Percentiles rank a stretch among this genome's conserved stretches.
phyloP scores from a whole-genome alignment of 1,140 invertebrate genomes.

The Drosophila funebris region DNA sequence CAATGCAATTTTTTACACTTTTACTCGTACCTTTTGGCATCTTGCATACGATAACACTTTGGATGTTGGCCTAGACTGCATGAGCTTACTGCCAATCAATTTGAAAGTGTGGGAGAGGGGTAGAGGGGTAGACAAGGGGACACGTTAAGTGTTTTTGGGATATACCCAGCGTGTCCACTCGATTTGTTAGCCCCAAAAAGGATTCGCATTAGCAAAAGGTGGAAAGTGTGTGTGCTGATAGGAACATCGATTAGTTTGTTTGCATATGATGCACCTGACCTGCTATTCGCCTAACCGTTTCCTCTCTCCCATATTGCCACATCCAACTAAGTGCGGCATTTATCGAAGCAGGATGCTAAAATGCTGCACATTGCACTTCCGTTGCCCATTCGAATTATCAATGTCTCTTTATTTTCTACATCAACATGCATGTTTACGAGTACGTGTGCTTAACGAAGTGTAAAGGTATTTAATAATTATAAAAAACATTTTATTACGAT shows the following conservation, averaged over 20 bases:
- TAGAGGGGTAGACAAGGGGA: no score
- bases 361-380: constrained; percentile 10
- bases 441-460: not conserved
- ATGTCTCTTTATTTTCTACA: not conserved
- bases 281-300: no score
- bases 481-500: not conserved
- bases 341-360: constrained; percentile 21
- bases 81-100: constrained; percentile 40
- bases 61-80: constrained; percentile 15
- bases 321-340: not conserved
- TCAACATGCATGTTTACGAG: no score
- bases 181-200: constrained; percentile 10
- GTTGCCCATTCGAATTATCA: not conserved
- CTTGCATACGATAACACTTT: constrained; percentile 65
- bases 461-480: not conserved
- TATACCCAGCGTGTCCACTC: not conserved
- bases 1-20: constrained; percentile 56
- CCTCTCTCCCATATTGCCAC: not conserved
- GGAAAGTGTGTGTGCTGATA: not conserved
- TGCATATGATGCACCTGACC: not conserved
- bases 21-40: constrained; percentile 37
- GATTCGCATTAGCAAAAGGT: constrained; percentile 3
- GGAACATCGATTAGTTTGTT: not conserved
- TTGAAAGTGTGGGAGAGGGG: constrained; percentile 32
- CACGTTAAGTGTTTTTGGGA: constrained; percentile 22